Evolutionary conservation across 2,888 invertebrate species (phyloP).

Genomic region (Hipparchia sbordonii): DNA sequence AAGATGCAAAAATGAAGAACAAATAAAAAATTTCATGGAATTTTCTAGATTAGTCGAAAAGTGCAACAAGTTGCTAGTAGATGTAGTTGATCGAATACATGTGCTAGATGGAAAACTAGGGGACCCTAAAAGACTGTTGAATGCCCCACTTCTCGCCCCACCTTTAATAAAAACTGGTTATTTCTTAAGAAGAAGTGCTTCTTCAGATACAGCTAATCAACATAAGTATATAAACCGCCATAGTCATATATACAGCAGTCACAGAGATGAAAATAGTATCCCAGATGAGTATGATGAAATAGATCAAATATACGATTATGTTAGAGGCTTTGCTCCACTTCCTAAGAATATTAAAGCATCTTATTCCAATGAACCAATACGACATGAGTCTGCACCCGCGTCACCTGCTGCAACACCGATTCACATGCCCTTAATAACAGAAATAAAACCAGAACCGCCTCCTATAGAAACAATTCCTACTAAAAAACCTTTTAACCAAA

Average conservation of each 20-base stretch:
- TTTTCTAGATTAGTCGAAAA: conserved; percentile 90
- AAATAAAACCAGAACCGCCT: conserved; percentile 92
- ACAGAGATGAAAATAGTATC: conserved; percentile 85
- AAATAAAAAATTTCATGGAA: conserved; percentile 88
- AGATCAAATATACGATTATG: conserved; percentile 98
- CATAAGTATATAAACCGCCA: conserved; percentile 79
- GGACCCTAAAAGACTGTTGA: conserved; percentile 81
- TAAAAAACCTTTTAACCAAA: conserved; percentile 85
- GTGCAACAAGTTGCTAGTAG: conserved; percentile 87
- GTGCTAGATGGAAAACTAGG: conserved; percentile 91
- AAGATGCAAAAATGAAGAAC: conserved; percentile 91
- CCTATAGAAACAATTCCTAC: conserved; percentile 96
- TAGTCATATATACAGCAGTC: conserved; percentile 80
- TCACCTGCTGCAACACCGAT: conserved; percentile 82
- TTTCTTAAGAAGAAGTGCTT: conserved; percentile 89
- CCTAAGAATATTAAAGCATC: conserved; percentile 90
- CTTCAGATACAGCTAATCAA: conserved; percentile 88
- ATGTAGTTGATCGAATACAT: conserved; percentile 91
- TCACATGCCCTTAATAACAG: conserved; percentile 79
- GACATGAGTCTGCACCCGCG: conserved; percentile 82
- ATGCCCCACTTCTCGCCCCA: conserved; percentile 70
- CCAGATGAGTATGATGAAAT: conserved; percentile 97
- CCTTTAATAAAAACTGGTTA: conserved; percentile 85
- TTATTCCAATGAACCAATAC: conserved; percentile 76
- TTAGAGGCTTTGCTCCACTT: conserved; percentile 94